Base-by-base conservation (phyloP, 2,113 vertebrate genomes). In the Melanerpes formicivorus region DNA sequence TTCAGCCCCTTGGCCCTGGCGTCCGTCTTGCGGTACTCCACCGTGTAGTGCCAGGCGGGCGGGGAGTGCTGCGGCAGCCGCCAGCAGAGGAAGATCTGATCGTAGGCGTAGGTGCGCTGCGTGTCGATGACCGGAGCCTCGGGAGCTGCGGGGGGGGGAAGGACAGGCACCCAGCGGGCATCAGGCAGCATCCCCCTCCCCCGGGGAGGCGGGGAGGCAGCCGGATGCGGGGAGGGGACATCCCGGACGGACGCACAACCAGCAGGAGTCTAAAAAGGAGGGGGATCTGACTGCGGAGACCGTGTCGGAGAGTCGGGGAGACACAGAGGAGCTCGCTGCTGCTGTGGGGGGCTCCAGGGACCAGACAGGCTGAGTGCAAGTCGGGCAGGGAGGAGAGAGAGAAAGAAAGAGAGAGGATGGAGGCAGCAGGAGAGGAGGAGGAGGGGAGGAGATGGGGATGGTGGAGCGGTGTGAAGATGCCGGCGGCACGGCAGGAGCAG, bases 51-150 rank as follows among this genome's bases (percentile, higher is more conserved):
- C 99, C 99, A 99, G 74, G 99, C 99, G 0, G 98, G 98, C 1
- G 99, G 98, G 0, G 99, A 99, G 97, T 99, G 98, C 67, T 98
- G 98, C 32, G 99, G 99, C 78, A 99, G 98, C 58, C 99, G 97
- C 99, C 99, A 99, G 97, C 99, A 99, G 87, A 99, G 94, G 93
- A 98, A 99, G 91, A 99, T 98, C 97, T 99, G 98, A 95, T 99
- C 99, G 7, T 99, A 99, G 70, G 99, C 99, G 54, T 99, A 98
- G 27, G 99, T 99, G 95, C 99, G 98, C 96, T 99, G 99, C 12
- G 99, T 99, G 97, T 99, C 99, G 4, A 99, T 99, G 87, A 99
- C 99, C 0, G 99, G 99, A 37, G 99, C 99, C 88, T 99, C 96
- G 0, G 99, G 99, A 3, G 98, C 99, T 99, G 98, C 44, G 25